phyloP scores from a whole-genome alignment of 2,797 vertebrate species.

The Oreochromis grahami region DNA sequence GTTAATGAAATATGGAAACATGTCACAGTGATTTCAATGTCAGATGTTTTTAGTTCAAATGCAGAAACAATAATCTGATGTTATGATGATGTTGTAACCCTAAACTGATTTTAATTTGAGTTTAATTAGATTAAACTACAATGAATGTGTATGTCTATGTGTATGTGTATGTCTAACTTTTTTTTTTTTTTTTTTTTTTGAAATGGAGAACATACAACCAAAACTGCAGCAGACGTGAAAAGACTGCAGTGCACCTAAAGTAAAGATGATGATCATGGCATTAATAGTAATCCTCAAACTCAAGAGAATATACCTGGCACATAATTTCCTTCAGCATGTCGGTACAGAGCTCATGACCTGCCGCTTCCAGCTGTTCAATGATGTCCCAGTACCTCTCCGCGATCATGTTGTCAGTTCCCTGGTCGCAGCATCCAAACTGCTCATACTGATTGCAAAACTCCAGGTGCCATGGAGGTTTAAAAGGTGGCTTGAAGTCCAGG shows the following conservation, averaged over 20 bases:
- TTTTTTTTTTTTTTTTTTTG: background rate
- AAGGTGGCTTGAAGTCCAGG: constrained; percentile 82
- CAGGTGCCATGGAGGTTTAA: constrained; percentile 76
- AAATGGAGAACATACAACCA: background rate
- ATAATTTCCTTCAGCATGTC: constrained; percentile 81
- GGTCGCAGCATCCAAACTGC: constrained; percentile 85
- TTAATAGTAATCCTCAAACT: background rate
- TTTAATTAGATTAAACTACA: background rate
- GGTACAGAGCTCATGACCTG: constrained; percentile 66
- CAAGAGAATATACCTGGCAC: constrained; percentile 77
- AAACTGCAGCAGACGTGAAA: background rate
- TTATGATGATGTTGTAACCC: background rate
- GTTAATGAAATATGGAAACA: background rate
- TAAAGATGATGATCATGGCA: background rate
- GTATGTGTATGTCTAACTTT: background rate
- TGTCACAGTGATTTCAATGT: background rate
- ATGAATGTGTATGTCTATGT: background rate
- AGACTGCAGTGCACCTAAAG: background rate
- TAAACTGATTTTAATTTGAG: background rate
- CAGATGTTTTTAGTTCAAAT: background rate
- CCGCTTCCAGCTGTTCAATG: constrained; percentile 71
- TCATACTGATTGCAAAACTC: constrained; percentile 83
- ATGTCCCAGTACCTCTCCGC: constrained; percentile 81
- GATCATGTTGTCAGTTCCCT: constrained; percentile 72
- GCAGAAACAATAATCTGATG: background rate